These are phyloP conservation scores for Brachionus rotundiformis DNA, from an alignment of 1,140 invertebrate species.

Conservation along the genomic window DNA sequence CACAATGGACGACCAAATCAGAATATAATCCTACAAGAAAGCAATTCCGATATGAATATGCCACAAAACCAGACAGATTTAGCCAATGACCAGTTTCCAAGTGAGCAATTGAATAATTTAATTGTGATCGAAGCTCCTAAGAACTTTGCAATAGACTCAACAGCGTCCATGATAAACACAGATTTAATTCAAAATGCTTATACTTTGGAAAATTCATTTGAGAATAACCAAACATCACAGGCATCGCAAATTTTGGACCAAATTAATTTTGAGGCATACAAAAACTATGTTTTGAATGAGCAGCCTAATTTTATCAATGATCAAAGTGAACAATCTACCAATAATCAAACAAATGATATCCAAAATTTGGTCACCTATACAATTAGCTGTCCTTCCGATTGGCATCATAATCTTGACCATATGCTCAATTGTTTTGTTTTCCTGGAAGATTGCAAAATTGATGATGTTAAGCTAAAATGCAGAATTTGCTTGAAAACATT, in stretches of 20 bases:
- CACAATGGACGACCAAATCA: not conserved
- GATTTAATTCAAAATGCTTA: not conserved
- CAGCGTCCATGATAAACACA: not conserved
- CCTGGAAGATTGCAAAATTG: not conserved
- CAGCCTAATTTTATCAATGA: constrained; percentile 12
- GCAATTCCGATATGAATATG: not conserved
- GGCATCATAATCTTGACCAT: constrained; percentile 26
- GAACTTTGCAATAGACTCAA: not conserved
- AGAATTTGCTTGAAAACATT: constrained; percentile 27
- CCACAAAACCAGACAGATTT: not conserved
- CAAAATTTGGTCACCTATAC: constrained; percentile 17
- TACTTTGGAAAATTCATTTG: not conserved
- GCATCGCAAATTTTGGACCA: not conserved
- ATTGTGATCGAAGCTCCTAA: constrained; percentile 13
- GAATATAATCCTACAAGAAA: not conserved
- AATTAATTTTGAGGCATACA: not conserved
- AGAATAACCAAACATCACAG: not conserved
- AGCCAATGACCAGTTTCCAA: not conserved
- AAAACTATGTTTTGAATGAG: not conserved
- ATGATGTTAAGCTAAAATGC: constrained; percentile 10
- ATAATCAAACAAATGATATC: not conserved
- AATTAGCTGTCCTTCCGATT: constrained; percentile 18
- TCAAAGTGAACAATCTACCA: not conserved
- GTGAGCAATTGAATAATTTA: not conserved
- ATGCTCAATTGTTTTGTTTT: constrained; percentile 36